Evolutionary conservation across 2,888 invertebrate species (phyloP).

Genomic region (Euplexia lucipara): DNA sequence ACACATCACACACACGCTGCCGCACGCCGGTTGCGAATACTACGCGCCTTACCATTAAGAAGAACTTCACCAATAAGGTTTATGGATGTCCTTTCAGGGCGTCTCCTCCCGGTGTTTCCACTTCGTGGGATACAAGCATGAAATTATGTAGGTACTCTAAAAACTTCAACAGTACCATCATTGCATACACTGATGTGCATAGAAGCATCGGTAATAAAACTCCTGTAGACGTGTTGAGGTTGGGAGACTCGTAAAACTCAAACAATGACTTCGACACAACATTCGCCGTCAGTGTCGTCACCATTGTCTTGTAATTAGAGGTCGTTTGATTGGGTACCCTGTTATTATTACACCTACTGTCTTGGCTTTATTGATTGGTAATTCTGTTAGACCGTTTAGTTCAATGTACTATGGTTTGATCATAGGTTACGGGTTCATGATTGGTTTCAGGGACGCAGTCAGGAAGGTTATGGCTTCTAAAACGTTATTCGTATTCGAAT

Average conservation of each 20-base stretch:
- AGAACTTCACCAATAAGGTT: too few relatives aligned
- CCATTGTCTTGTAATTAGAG: conserved; percentile 39
- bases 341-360: conserved; percentile 38
- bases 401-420: conserved; percentile 22
- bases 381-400: conserved; percentile 28
- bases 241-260: conserved; percentile 37
- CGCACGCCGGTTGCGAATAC: too few relatives aligned
- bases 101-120: too few relatives aligned
- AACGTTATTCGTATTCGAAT: neutral
- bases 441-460: conserved; percentile 22
- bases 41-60: too few relatives aligned
- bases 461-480: neutral
- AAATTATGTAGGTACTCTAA: neutral
- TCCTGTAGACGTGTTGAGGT: conserved; percentile 30
- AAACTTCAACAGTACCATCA: neutral
- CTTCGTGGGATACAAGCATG: too few relatives aligned
- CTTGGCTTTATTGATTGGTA: neutral
- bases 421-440: neutral
- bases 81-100: too few relatives aligned
- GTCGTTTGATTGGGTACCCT: conserved; percentile 31
- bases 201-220: conserved; percentile 21
- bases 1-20: too few relatives aligned
- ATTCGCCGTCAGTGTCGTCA: conserved; percentile 29
- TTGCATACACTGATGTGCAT: neutral
- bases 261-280: conserved; percentile 42